Conservation (phyloP, 2,797 vertebrate genomes). For the Mallotus villosus region DNA sequence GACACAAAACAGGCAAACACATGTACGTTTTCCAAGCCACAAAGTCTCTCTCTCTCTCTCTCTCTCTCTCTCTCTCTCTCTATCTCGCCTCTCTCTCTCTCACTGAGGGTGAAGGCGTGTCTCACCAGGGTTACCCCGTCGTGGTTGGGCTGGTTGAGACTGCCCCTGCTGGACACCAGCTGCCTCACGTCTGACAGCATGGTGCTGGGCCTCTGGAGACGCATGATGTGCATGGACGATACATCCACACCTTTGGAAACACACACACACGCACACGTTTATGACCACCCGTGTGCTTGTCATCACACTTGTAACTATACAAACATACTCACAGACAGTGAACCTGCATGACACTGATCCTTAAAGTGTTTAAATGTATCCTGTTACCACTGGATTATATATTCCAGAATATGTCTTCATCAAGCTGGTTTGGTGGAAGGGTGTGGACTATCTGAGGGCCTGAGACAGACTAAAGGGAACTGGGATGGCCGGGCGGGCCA, state of each 20-base stretch:
- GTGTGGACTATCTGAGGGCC: background rate
- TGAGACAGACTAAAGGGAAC: background rate
- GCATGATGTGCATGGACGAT: slow-evolving; percentile 82
- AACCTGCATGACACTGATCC: too few relatives aligned
- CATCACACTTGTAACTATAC: background rate
- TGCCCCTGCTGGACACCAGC: slow-evolving; percentile 78
- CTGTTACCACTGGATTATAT: too few relatives aligned
- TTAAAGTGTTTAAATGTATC: too few relatives aligned
- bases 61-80: too few relatives aligned
- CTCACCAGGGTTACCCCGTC: slow-evolving; percentile 91
- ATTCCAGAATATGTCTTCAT: too few relatives aligned
- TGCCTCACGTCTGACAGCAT: slow-evolving; percentile 89
- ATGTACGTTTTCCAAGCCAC: slow-evolving; percentile 1
- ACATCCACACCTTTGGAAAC: slow-evolving; percentile 81
- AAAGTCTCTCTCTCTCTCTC: too few relatives aligned
- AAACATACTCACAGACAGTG: background rate
- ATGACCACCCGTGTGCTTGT: background rate
- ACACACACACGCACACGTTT: slow-evolving; percentile 30
- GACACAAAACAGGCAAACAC: background rate
- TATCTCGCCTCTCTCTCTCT: too few relatives aligned
- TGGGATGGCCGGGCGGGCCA: slow-evolving; percentile 4
- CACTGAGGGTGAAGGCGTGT: background rate
- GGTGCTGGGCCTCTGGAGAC: slow-evolving; percentile 78
- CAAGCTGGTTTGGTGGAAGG: background rate
- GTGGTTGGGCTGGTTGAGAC: slow-evolving; percentile 83